A percentile compares a stretch with the other conserved stretches of the same genome.
These are phyloP conservation scores for Siniperca knerii DNA, from an alignment of 2,113 vertebrate species.

Conservation along the genomic window DNA sequence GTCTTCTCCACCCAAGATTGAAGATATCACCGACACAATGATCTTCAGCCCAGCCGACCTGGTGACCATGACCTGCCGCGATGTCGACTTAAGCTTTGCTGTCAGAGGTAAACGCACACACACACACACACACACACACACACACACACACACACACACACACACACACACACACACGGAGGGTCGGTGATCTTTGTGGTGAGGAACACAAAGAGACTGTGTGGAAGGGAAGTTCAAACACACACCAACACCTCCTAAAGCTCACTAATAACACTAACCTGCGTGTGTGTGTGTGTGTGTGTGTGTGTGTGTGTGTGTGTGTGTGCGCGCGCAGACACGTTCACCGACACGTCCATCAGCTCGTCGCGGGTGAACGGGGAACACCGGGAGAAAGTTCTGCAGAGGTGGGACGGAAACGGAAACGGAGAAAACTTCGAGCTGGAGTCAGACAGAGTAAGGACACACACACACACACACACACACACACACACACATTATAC, in stretches of 20 bases:
- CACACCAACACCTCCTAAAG: no score
- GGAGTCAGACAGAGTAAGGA: conserved; percentile 86
- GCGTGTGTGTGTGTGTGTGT: neutral
- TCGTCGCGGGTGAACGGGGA: conserved; percentile 89
- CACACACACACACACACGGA: neutral
- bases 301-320: conserved; percentile 3
- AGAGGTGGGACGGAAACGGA: conserved; percentile 90
- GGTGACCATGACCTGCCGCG: conserved; percentile 89
- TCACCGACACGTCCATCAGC: conserved; percentile 89
- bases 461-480: neutral
- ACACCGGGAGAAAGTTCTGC: conserved; percentile 90
- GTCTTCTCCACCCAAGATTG: conserved; percentile 81
- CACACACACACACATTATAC: neutral
- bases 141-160: neutral
- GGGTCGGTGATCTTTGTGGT: no score
- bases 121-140: neutral
- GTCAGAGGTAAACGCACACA: conserved; percentile 82
- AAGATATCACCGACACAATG: conserved; percentile 92
- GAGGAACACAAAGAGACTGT: no score
- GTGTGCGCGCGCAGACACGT: conserved; percentile 81
- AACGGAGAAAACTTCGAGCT: conserved; percentile 90
- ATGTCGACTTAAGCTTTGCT: conserved; percentile 90
- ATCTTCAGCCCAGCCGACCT: conserved; percentile 90
- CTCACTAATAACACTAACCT: no score
- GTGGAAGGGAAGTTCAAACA: no score